Percentiles rank a stretch among this genome's conserved stretches.
phyloP scores from a whole-genome alignment of 1,140 invertebrate genomes.

The Bactericera cockerelli region DNA sequence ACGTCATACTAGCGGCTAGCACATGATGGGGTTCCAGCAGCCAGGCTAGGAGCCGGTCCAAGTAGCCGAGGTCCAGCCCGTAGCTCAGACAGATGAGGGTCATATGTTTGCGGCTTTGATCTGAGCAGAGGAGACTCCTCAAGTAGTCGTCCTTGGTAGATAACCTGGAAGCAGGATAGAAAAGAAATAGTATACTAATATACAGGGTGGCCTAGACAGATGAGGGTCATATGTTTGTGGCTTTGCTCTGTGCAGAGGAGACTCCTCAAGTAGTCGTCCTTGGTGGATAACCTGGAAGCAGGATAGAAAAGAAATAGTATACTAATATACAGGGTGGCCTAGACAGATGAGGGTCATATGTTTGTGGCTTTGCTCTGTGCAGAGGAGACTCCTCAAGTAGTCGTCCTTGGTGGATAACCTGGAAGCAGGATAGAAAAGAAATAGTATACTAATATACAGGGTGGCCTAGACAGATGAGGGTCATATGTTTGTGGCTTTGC shows the following conservation, averaged over 20 bases:
- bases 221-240: constrained; percentile 31
- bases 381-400: constrained; percentile 27
- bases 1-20: not conserved
- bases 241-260: constrained; percentile 28
- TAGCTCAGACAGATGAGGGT: constrained; percentile 34
- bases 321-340: no score
- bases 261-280: constrained; percentile 28
- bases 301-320: no score
- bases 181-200: no score
- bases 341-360: constrained; percentile 34
- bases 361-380: constrained; percentile 28
- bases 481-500: constrained; percentile 31
- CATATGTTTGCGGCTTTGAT: constrained; percentile 30
- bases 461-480: constrained; percentile 34
- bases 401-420: constrained; percentile 32
- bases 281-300: constrained; percentile 32
- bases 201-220: constrained; percentile 35
- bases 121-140: constrained; percentile 27
- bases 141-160: constrained; percentile 31
- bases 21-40: constrained; percentile 30
- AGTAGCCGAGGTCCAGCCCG: constrained; percentile 34
- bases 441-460: no score
- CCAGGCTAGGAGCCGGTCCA: constrained; percentile 34
- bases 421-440: no score
- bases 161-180: no score